Evolutionary conservation across 2,797 vertebrate species (phyloP).

Genomic region (Parambassis ranga): DNA sequence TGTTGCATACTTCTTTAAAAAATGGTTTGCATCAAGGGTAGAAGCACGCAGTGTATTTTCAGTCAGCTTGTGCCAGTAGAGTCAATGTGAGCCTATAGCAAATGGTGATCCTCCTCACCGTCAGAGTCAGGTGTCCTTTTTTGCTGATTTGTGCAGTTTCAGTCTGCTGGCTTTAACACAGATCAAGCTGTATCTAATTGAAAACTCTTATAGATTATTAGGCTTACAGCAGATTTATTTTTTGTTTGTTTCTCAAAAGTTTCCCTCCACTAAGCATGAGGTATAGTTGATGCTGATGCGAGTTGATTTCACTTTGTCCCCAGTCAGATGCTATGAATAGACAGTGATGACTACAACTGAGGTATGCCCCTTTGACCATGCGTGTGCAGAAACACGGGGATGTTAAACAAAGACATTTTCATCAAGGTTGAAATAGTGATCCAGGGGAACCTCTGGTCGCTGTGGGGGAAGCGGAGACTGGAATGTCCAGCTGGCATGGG

Average conservation of each 20-base stretch:
- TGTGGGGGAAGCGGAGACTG: slow-evolving; percentile 27
- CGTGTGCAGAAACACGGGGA: not conserved
- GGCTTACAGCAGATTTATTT: not conserved
- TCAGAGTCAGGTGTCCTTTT: not conserved
- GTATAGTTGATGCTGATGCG: not conserved
- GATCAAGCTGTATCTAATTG: no score
- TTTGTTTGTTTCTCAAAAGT: not conserved
- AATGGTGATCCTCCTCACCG: not conserved
- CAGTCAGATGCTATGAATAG: not conserved
- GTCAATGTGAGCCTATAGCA: not conserved
- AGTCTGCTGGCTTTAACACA: no score
- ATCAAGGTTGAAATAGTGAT: slow-evolving; percentile 9
- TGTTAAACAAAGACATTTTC: not conserved
- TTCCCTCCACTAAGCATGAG: not conserved
- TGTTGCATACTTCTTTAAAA: not conserved
- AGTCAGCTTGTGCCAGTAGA: not conserved
- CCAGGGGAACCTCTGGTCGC: slow-evolving; percentile 24
- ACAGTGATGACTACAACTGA: not conserved
- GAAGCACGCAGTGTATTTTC: not conserved
- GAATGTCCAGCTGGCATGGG: slow-evolving; percentile 68
- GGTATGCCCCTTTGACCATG: not conserved
- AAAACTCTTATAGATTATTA: no score
- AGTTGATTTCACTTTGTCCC: not conserved
- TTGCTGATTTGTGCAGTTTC: not conserved
- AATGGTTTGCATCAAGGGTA: not conserved